phyloP scores from a whole-genome alignment of 2,113 vertebrate species.

The Burhinus bistriatus region DNA sequence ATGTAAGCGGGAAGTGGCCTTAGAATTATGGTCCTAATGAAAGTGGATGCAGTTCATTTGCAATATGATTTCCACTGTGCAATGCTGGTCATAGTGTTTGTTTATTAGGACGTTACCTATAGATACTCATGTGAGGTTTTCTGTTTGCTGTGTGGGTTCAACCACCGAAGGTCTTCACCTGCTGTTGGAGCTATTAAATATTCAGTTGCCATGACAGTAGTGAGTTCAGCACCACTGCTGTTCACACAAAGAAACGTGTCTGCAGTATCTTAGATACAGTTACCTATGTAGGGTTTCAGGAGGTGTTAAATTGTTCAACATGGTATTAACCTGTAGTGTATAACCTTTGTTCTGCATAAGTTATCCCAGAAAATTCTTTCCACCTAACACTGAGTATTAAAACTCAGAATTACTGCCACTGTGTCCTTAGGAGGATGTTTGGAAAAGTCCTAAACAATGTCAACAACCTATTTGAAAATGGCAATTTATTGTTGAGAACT shows the following conservation, averaged over 20 bases:
- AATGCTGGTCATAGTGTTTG: neutral
- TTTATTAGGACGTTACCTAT: neutral
- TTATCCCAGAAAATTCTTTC: neutral
- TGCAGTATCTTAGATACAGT: neutral
- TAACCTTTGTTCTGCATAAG: neutral
- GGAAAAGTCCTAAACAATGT: neutral
- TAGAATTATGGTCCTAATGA: neutral
- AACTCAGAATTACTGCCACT: fast-evolving
- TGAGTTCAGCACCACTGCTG: neutral
- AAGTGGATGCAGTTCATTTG: neutral
- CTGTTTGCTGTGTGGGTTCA: neutral
- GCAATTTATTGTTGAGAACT: neutral
- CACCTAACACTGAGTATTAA: fast-evolving
- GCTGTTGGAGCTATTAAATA: neutral
- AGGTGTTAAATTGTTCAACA: fast-evolving
- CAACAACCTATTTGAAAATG: neutral
- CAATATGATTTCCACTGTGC: neutral
- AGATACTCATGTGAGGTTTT: neutral
- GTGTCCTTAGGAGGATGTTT: neutral
- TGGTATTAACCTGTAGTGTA: neutral
- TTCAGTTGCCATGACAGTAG: neutral
- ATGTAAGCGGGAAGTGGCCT: fast-evolving
- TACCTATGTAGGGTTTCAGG: neutral
- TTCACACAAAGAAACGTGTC: neutral
- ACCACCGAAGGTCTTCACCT: neutral